Percentiles rank a stretch among this genome's conserved stretches.
Conservation (phyloP, 2,797 vertebrate genomes). For the Lacerta bilineata region DNA sequence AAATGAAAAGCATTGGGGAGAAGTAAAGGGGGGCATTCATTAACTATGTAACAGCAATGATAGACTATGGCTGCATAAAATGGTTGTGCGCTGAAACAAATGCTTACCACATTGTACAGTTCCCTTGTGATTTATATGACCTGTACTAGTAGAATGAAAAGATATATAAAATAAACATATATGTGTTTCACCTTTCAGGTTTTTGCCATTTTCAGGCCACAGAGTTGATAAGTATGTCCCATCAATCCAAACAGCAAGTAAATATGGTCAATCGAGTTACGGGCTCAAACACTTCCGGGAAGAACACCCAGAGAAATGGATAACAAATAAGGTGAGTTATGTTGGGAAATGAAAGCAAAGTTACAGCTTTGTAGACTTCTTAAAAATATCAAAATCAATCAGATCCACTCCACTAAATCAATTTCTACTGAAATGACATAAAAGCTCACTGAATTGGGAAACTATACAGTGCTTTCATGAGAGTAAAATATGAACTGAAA, state of each 20-base stretch:
- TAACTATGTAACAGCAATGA: background rate
- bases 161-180: slow-evolving; percentile 40
- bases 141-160: slow-evolving; percentile 11
- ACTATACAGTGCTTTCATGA: background rate
- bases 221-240: slow-evolving; percentile 78
- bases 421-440: background rate
- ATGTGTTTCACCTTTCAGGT: slow-evolving; percentile 77
- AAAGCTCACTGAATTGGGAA: slow-evolving; percentile 2
- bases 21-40: slow-evolving; percentile 25
- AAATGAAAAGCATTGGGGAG: slow-evolving; percentile 1
- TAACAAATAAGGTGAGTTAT: slow-evolving; percentile 81
- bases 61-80: background rate
- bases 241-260: slow-evolving; percentile 75
- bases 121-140: slow-evolving; percentile 11
- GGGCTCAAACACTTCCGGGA: slow-evolving; percentile 82
- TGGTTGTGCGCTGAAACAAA: background rate
- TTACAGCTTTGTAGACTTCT: slow-evolving; percentile 17
- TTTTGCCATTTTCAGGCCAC: slow-evolving; percentile 81
- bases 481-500: slow-evolving; percentile 1
- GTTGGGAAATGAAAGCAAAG: slow-evolving; percentile 26
- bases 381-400: slow-evolving; percentile 29
- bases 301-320: slow-evolving; percentile 75
- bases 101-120: background rate
- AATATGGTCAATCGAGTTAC: slow-evolving; percentile 73
- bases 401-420: slow-evolving; percentile 29